Evolutionary conservation across 64 coral and sea anemone genomes (phyloP), one percentile per base, ranked within the genome.

Genomic region (Pocillopora verrucosa): DNA sequence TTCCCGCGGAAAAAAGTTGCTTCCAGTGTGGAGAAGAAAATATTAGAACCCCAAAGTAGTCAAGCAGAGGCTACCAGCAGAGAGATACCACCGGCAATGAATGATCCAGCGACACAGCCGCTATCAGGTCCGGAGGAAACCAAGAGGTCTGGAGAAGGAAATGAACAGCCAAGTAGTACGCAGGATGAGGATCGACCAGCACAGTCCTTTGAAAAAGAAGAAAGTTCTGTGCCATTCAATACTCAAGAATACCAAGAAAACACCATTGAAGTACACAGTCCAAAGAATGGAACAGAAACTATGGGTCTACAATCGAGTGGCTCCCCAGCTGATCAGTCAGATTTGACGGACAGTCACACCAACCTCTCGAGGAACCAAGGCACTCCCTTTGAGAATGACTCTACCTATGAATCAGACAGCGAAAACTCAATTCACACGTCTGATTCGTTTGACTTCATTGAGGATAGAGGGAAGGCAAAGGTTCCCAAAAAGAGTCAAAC

Each of bases 331-430:
- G 41, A 51, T 51, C 41, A 51, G 41, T 68, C 3, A 13, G 11
- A 77, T 19, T 58, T 30, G 35, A 69, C 17, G 51, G 13, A 37
- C 30, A 86, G 78, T 11, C 41, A 24, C 17, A 77, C 19, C 7
- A 77, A 45, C 56, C 36, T n/a, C 20, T 70, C 67, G 11, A 70
- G 67, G 67, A 70, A 77, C 20, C 72, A 79, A 35, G 30, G 2
- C 34, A 94, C 93, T 2, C 89, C 83, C 22, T 87, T 86, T 59
- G 80, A 90, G 59, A 94, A 94, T 58, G 35, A 72, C 68, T 77
- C 38, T 26, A 59, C 36, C 19, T 59, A 61, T 7, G 88, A 89
- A 16, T 65, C 92, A 11, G 45, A 78, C 56, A 25, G 70, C 69
- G 76, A 79, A 2, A 34, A 69, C 1, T 80, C 75, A 1, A 35